Evolutionary conservation across 2,113 vertebrate species (phyloP).

Genomic region (Sciurus niger): DNA sequence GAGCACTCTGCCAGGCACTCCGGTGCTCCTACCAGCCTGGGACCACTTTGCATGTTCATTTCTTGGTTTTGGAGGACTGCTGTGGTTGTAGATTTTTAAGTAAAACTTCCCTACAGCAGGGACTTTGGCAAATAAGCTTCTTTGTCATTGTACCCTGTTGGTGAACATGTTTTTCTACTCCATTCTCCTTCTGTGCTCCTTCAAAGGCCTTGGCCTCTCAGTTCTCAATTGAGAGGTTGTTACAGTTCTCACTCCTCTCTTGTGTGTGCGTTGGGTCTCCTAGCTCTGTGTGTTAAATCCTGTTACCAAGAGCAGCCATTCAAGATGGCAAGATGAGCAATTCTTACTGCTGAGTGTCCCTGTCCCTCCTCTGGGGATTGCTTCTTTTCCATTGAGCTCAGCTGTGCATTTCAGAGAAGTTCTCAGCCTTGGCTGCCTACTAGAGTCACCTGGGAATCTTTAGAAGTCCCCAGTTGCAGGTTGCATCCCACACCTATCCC

Average conservation of each 20-base stretch:
- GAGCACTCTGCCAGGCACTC: neutral
- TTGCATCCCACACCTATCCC: neutral
- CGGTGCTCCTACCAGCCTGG: too few relatives aligned
- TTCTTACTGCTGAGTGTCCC: neutral
- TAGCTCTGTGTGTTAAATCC: neutral
- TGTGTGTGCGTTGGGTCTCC: neutral
- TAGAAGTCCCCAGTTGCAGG: neutral
- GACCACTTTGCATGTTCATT: neutral
- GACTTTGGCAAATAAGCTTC: neutral
- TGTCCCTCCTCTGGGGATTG: neutral
- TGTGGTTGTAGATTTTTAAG: neutral
- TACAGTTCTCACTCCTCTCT: neutral
- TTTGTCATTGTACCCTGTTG: neutral
- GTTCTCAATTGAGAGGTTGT: neutral
- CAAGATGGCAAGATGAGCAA: neutral
- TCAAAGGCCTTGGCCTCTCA: neutral
- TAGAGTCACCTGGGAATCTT: neutral
- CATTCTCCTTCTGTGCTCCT: neutral
- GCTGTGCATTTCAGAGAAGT: neutral
- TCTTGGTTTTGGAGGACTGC: neutral
- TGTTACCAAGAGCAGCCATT: neutral
- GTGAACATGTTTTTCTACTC: neutral
- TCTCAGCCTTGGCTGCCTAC: neutral
- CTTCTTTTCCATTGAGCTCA: neutral
- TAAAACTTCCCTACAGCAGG: neutral